Evolutionary conservation across 2,888 invertebrate species (phyloP), one percentile per base, ranked within the genome.

Genomic region (Raillietiella orientalis): DNA sequence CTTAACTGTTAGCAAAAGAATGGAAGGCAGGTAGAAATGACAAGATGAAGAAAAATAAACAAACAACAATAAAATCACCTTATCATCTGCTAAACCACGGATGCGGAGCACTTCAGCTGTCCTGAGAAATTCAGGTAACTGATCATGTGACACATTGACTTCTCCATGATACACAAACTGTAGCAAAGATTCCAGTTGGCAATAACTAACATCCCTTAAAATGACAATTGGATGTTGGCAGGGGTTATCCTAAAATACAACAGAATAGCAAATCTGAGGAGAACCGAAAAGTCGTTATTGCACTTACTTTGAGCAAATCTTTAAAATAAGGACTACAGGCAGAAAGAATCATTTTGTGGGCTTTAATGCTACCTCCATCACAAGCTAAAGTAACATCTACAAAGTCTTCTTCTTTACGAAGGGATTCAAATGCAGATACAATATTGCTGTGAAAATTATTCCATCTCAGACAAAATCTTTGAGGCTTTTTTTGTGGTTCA

Each of bases 51-150:
- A n/a, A n/a, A n/a, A n/a, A n/a, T n/a, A n/a, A n/a, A n/a, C n/a
- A n/a, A n/a, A n/a, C n/a, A n/a, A n/a, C n/a, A n/a, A n/a, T n/a
- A n/a, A n/a, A n/a, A n/a, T n/a, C n/a, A n/a, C n/a, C n/a, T n/a
- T n/a, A n/a, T n/a, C n/a, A n/a, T 75, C 74, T 41, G 74, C 72
- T 44, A 77, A 60, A 43, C 74, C 77, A 49, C 74, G 58, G 6
- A 64, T 72, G 59, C 77, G 74, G 52, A 77, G 59, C 39, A 74
- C 72, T 54, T 75, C 75, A 37, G 75, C 75, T 42, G 74, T 77
- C 57, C 72, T 71, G 45, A 77, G 60, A 58, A 77, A 72, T 61
- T 67, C 67, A 41, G 72, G 69, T 50, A 77, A 55, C 49, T 72
- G 63, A 71, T n/a, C n/a, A n/a, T n/a, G n/a, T n/a, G n/a, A n/a